Evolutionary conservation across 2,113 vertebrate genomes (phyloP).

Genomic region (Tringa solitaria): DNA sequence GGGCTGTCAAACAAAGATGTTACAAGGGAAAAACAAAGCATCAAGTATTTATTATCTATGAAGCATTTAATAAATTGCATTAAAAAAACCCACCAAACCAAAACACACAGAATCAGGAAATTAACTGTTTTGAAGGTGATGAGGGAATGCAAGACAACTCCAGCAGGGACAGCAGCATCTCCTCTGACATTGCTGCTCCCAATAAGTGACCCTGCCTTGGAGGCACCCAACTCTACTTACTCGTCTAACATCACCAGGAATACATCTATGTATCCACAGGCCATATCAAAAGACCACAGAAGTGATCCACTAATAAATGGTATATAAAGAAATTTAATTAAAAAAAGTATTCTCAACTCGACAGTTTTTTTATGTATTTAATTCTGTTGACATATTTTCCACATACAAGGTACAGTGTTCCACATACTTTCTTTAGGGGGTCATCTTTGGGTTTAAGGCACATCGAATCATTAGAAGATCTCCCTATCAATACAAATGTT

Average conservation of each 20-base stretch:
- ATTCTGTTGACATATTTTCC: not conserved
- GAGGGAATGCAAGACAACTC: not conserved
- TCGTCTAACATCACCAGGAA: not conserved
- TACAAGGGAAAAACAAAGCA: not conserved
- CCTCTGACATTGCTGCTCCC: not conserved
- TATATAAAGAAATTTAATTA: not conserved
- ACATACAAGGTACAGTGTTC: rapidly evolving
- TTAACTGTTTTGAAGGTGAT: not conserved
- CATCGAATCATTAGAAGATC: not conserved
- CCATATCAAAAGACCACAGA: not conserved
- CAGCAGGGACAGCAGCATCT: not conserved
- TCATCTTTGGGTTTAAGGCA: not conserved
- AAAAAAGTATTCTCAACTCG: not conserved
- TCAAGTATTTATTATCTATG: not conserved
- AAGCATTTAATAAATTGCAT: not conserved
- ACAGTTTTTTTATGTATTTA: not conserved
- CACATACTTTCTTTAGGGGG: not conserved
- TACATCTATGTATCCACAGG: not conserved
- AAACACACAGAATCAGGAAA: not conserved
- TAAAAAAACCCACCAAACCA: not conserved
- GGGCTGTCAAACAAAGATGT: not conserved
- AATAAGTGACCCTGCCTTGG: not conserved
- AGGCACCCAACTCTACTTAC: not conserved
- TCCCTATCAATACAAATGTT: not conserved
- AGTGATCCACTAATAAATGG: not conserved